Evolutionary conservation across 1,140 invertebrate species (phyloP), one percentile per base, ranked within the genome.

Genomic region (Brachionus koreanus): DNA sequence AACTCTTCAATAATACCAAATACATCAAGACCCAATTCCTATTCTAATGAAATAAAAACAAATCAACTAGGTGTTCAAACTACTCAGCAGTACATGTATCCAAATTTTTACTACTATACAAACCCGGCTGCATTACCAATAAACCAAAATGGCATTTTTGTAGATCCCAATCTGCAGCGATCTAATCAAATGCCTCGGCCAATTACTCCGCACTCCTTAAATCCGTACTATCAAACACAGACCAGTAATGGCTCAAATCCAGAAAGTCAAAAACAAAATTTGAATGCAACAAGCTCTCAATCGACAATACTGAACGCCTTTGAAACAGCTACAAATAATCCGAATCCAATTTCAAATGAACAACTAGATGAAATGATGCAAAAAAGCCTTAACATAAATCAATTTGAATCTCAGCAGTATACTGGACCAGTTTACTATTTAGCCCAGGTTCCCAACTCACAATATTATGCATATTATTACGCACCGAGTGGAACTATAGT

Each of bases 311-410:
- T 43, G 23, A 74, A 74, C 25, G 69, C 69, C 4, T 74, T 74
- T 46, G 69, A 74, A 46, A 74, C 69, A 25, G 69, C 42, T 5
- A 74, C 67, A 23, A 74, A 74, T 29, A 25, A 46, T 1, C 23
- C 39, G 12, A 74, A 35, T 46, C 43, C 39, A 46, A 7, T 74
- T 1, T 25, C 69, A 74, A 25, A 23, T 5, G 69, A 74, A 23
- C 69, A 74, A 33, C 33, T 74, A 25, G 69, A 74, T 25, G 69
- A 74, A 25, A 74, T 74, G 69, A 74, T 74, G 69, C 37, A 74
- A 16, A 74, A 74, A 46, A 74, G 29, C 25, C 25, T 74, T 10
- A 25, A 74, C 43, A 35, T 74, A 6, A 23, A 12, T 10, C 69
- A 74, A 29, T 46, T 46, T 13, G 37, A 74, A 10, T 43, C 37